Conservation (phyloP, 2,797 vertebrate genomes). For the Delichon dasypus region DNA sequence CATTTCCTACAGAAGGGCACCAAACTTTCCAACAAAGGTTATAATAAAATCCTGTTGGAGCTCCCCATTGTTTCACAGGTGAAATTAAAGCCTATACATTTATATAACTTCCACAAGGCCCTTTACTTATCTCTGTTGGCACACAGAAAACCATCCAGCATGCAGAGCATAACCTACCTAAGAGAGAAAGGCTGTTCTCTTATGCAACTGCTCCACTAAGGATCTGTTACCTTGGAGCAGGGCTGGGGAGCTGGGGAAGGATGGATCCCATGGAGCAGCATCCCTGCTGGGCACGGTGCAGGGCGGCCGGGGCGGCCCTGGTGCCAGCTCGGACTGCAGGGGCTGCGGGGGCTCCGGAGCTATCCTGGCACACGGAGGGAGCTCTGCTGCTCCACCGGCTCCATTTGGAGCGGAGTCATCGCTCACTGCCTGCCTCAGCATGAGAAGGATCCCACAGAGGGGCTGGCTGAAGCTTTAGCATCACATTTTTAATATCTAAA, state of each 20-base stretch:
- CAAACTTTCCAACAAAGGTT: neutral
- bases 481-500: accelerated
- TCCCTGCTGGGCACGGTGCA: neutral
- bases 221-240: neutral
- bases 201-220: slow-evolving; percentile 35
- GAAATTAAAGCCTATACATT: neutral
- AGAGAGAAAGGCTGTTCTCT: neutral
- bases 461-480: neutral
- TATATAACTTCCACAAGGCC: neutral
- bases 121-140: neutral
- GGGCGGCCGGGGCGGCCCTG: too few species aligned
- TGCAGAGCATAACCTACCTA: neutral
- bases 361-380: neutral
- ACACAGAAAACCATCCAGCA: neutral
- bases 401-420: neutral
- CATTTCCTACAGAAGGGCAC: neutral
- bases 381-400: neutral
- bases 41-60: neutral
- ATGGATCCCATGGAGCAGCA: neutral
- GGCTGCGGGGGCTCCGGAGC: neutral
- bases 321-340: neutral
- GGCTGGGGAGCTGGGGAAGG: neutral
- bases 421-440: neutral
- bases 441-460: neutral
- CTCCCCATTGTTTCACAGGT: neutral